phyloP scores from a whole-genome alignment of 2,113 vertebrate genomes.

The Chrysemys picta region DNA sequence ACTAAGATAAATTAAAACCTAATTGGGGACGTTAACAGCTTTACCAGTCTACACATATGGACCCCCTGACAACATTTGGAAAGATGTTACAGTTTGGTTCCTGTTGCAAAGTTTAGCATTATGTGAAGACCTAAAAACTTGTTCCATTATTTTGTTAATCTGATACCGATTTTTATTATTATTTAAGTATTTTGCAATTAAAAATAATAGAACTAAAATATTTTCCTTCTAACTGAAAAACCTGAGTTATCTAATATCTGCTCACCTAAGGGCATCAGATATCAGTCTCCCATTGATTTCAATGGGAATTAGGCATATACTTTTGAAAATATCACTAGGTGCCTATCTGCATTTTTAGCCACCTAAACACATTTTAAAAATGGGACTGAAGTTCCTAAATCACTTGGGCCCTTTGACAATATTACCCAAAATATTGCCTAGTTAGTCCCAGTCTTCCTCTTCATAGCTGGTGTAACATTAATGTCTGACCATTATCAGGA shows the following conservation, averaged over 20 bases:
- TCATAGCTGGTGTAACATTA: background rate
- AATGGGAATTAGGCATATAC: background rate
- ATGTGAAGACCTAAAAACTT: slow-evolving; percentile 70
- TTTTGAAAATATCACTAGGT: background rate
- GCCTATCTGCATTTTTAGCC: background rate
- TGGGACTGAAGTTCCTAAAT: background rate
- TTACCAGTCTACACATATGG: slow-evolving; percentile 83
- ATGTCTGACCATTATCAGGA: background rate
- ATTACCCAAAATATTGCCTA: background rate
- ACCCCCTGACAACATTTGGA: slow-evolving; percentile 81
- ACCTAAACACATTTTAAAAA: background rate
- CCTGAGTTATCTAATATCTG: background rate
- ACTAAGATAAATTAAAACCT: slow-evolving; percentile 88
- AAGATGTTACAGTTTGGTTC: slow-evolving; percentile 87
- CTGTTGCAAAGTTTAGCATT: slow-evolving; percentile 81
- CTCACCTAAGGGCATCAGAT: background rate
- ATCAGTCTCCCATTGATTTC: background rate
- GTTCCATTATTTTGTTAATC: background rate
- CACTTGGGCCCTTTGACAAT: background rate
- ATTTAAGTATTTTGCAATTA: background rate
- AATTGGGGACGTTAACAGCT: slow-evolving; percentile 87
- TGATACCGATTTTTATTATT: background rate
- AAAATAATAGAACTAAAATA: background rate
- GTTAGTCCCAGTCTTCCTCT: background rate
- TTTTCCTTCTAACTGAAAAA: background rate